phyloP scores from a whole-genome alignment of 2,113 vertebrate species.

The Sinocyclocheilus grahami region DNA sequence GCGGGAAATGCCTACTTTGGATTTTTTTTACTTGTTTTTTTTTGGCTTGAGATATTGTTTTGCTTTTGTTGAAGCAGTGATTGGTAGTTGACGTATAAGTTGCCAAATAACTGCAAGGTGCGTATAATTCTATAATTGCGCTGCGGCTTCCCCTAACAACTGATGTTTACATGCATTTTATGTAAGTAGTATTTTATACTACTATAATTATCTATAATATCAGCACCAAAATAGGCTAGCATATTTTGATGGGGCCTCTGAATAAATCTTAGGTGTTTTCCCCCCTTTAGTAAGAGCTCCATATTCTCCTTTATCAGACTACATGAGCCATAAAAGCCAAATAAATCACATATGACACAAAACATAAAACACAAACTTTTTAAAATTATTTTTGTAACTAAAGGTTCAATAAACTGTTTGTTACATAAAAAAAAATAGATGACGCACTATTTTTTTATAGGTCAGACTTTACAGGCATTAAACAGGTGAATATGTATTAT shows the following conservation, averaged over 20 bases:
- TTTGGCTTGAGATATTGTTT: no score
- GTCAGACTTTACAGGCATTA: background rate
- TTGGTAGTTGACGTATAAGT: no score
- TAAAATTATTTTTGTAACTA: background rate
- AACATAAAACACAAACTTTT: background rate
- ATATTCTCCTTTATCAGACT: background rate
- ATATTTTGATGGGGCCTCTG: background rate
- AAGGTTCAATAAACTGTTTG: background rate
- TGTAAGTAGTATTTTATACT: background rate
- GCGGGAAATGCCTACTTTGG: no score
- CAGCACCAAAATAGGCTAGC: no score
- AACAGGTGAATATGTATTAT: background rate
- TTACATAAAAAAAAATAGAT: no score
- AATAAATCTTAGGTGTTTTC: background rate
- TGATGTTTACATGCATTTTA: background rate
- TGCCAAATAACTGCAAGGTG: no score
- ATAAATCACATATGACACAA: background rate
- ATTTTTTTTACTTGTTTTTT: no score
- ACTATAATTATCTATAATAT: no score
- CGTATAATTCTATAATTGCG: no score
- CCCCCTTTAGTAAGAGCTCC: background rate
- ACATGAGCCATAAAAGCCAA: background rate
- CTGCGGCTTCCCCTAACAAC: background rate
- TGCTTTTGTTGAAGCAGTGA: no score
- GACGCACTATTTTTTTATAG: background rate